Base-by-base conservation (phyloP, 2,888 invertebrate genomes). In the Tenthredo amoena region DNA sequence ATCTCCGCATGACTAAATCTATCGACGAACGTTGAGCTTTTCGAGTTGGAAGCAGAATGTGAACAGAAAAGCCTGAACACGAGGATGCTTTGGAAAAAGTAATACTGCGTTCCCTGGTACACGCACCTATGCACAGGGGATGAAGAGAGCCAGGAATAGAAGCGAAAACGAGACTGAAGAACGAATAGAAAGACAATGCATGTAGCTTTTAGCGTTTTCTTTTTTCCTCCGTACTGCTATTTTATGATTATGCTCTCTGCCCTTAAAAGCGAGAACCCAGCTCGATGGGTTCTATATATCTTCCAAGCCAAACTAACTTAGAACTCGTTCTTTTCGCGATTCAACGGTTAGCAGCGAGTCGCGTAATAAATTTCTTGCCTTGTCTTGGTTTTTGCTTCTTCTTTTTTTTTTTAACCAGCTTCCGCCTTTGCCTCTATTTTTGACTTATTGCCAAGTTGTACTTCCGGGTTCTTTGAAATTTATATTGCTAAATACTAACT, bases 191-290 rank as follows among this genome's bases (percentile, higher is more conserved):
- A 58, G 40, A 81, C 81, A 81, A 81, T 81, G 81, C 79, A 3
- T 34, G 50, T 6, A 21, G 62, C 21, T 62, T 81, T 81, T 15
- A 81, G 40, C 58, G 10, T 43, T 58, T 37, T 10, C 62, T 81
- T 62, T 58, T 62, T 81, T 12, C 21, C 40, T 21, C 18, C 31
- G 79, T 79, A 40, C 58, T 62, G 77, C 81, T 62, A 40, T 62
- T 81, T 62, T 81, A 81, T 62, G 62, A 81, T 81, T 58, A 81
- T 62, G 81, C 81, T 81, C 26, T 62, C 62, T 81, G 37, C 58
- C 62, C 81, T 81, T 81, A 81, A 62, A 81, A 62, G n/a, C 81
- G 81, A 37, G 62, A 26, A 40, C 62, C 62, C 31, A 37, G 58
- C 62, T 34, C 81, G 9, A 62, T 31, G 81, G 81, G 55, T n/a